Percentiles rank a stretch among this genome's conserved stretches.
phyloP scores from a whole-genome alignment of 2,888 invertebrate genomes.

The Andrena dorsata region DNA sequence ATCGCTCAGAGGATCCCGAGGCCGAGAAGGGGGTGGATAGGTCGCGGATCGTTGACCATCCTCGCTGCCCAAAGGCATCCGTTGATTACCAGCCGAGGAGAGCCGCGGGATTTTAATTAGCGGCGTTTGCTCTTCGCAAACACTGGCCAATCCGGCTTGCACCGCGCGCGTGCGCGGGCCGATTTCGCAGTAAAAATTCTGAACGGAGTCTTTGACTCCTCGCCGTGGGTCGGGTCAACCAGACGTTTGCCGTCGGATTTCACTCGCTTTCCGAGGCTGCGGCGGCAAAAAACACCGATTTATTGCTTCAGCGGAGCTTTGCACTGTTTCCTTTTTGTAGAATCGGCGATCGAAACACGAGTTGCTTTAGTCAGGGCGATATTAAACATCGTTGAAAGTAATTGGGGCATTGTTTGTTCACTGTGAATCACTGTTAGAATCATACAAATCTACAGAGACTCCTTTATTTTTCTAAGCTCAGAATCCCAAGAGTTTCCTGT shows the following conservation, averaged over 20 bases:
- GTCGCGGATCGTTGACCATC: conserved; percentile 80
- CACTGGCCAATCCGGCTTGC: conserved; percentile 76
- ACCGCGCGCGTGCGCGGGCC: conserved; percentile 22
- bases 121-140: conserved; percentile 83
- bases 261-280: background rate
- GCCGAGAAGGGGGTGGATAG: conserved; percentile 58
- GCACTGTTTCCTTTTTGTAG: too few relatives aligned
- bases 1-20: conserved; percentile 33
- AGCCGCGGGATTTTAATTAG: conserved; percentile 84
- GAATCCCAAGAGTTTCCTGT: background rate
- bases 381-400: too few relatives aligned
- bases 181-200: conserved; percentile 69
- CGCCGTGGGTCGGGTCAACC: conserved; percentile 19
- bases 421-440: too few relatives aligned
- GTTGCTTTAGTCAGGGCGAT: too few relatives aligned
- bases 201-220: conserved; percentile 48
- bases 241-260: conserved; percentile 15
- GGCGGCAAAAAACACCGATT: background rate
- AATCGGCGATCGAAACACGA: too few relatives aligned
- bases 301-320: background rate
- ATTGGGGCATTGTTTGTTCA: too few relatives aligned
- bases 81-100: conserved; percentile 82
- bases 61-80: conserved; percentile 80
- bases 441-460: too few relatives aligned
- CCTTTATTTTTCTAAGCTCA: too few relatives aligned